A percentile compares a stretch with the other conserved stretches of the same genome.
These are phyloP conservation scores for Chydorus sphaericus DNA, from an alignment of 2,888 invertebrate genomes.

Conservation along the genomic window DNA sequence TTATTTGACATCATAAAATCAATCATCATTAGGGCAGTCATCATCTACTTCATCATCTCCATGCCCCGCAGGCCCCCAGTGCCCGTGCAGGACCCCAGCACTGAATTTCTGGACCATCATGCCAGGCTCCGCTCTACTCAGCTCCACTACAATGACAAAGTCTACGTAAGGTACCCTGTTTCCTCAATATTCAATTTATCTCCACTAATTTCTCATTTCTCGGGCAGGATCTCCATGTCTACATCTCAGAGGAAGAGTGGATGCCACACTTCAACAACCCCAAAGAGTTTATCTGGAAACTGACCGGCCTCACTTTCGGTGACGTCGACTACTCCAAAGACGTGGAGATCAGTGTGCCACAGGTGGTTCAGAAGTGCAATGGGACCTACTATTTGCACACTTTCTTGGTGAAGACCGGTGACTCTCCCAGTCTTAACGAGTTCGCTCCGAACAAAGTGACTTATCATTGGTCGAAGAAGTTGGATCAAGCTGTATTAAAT, in stretches of 20 bases:
- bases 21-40: conserved; percentile 67
- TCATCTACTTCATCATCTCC: conserved; percentile 83
- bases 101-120: no score
- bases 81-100: conserved; percentile 27
- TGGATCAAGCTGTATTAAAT: no score
- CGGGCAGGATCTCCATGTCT: conserved; percentile 65
- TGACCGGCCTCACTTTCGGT: conserved; percentile 70
- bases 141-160: conserved; percentile 66
- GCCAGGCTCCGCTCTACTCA: conserved; percentile 44
- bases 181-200: no score
- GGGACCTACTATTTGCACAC: conserved; percentile 87
- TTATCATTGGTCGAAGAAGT: no score
- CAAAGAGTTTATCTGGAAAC: conserved; percentile 62
- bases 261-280: conserved; percentile 42
- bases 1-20: conserved; percentile 74
- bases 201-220: conserved; percentile 13
- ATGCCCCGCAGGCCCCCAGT: conserved; percentile 55
- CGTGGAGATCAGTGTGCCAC: conserved; percentile 11
- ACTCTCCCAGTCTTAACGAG: conserved; percentile 28
- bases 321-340: conserved; percentile 49
- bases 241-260: conserved; percentile 54
- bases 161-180: conserved; percentile 41
- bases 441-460: no score
- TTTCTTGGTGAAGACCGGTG: conserved; percentile 63
- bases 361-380: conserved; percentile 65